Base-by-base conservation (phyloP, 2,113 vertebrate species). In the Montifringilla adamsi region DNA sequence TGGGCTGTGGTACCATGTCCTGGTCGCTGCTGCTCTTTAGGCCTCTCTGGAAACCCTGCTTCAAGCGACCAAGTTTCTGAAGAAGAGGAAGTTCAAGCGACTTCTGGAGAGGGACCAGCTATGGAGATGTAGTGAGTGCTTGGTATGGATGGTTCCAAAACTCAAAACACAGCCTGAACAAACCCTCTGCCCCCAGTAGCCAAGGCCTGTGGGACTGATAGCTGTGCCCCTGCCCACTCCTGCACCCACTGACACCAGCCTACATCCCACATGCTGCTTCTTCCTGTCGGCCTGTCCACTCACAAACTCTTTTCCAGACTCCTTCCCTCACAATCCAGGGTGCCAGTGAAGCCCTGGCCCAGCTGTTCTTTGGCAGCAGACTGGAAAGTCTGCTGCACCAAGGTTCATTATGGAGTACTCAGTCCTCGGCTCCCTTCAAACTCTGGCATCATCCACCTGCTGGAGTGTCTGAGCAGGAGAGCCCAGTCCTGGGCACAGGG, bases 231-330 rank as follows among this genome's bases (percentile, higher is more conserved):
- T 85, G 21, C 53, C 39, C 27, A 3, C 30, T 13, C 31, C 79
- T 52, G 31, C 27, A 63, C 43, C 44, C 24, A 7, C 12, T 6
- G 1, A 27, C 3, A 7, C 28, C 59, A 56, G 52, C 17, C 58
- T 52, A 43, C 5, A 1, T 10, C 7, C 13, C 37, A 27, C 16
- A 17, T 3, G 5, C 56, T 1, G 3, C 50, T 56, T 15, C 52
- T 49, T 81, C 20, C 35, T 55, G 11, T 49, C 0, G 3, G 24
- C 33, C 26, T 37, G 33, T 37, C 8, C 15, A 11, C 44, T 47
- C 53, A 59, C 9, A 13, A 27, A 23, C 24, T 50, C 53, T 28
- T 49, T 33, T 41, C 30, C 19, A 75, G 43, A 33, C 24, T 67
- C 43, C 30, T 58, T 47, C 13, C 35, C 15, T 11, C n/a, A 11